Evolutionary conservation across 1,140 invertebrate genomes (phyloP).

Genomic region (Diploscapter pachys): DNA sequence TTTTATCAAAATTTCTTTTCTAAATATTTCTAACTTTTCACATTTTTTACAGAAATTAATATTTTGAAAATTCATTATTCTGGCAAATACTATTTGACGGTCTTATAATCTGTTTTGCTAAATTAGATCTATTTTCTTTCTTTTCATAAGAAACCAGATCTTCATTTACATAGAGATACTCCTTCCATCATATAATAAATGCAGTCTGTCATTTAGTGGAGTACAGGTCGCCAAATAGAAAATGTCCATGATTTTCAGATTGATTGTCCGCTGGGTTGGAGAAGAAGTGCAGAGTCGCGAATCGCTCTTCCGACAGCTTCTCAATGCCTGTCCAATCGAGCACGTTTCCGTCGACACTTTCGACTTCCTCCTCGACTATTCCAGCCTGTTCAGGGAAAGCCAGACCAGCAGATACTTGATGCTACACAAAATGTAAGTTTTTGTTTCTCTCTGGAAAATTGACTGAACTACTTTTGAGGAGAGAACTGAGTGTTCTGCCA

Average conservation of each 20-base stretch:
- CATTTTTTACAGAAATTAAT: too few species aligned
- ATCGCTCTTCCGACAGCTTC: slow-evolving; percentile 63
- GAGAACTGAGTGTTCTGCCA: too few species aligned
- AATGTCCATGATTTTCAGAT: slow-evolving; percentile 46
- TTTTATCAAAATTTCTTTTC: too few species aligned
- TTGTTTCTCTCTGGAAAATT: background rate
- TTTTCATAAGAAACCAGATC: too few species aligned
- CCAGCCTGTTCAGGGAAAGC: slow-evolving; percentile 61
- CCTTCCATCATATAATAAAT: too few species aligned
- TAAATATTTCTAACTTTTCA: slow-evolving; percentile 9
- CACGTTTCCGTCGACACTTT: slow-evolving; percentile 40
- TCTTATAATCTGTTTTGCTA: background rate
- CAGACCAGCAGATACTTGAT: slow-evolving; percentile 65
- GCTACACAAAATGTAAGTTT: slow-evolving; percentile 65
- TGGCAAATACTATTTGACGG: background rate
- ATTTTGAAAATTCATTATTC: background rate
- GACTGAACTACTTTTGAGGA: background rate
- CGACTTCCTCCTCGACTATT: slow-evolving; percentile 60
- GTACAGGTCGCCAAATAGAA: background rate
- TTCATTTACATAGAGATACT: too few species aligned
- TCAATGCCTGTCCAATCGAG: slow-evolving; percentile 59
- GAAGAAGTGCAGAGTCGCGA: slow-evolving; percentile 62
- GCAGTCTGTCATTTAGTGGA: too few species aligned
- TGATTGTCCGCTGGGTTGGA: slow-evolving; percentile 66
- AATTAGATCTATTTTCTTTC: too few species aligned